phyloP scores from a whole-genome alignment of 1,140 invertebrate species.

The Drosophila equinoxialis region DNA sequence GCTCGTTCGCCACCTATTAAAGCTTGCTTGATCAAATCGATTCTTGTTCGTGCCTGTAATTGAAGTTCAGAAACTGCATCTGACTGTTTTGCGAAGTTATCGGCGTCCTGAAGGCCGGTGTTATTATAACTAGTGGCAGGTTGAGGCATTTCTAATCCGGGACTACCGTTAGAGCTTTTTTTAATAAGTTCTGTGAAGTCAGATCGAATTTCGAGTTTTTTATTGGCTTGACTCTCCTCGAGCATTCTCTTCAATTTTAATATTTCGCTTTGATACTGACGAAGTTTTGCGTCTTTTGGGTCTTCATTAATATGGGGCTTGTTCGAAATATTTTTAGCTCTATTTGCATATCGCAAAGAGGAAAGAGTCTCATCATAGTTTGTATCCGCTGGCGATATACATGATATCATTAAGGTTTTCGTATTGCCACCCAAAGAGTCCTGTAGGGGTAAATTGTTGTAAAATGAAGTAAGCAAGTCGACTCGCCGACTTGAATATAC shows the following conservation, averaged over 20 bases:
- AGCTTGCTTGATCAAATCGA: slow-evolving; percentile 88
- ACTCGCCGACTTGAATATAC: no score
- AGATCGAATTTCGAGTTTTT: slow-evolving; percentile 69
- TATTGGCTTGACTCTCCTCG: slow-evolving; percentile 71
- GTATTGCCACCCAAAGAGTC: slow-evolving; percentile 97
- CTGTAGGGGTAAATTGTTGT: slow-evolving; percentile 73
- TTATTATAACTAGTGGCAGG: background rate
- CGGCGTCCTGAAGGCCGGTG: background rate
- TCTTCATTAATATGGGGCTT: slow-evolving; percentile 96
- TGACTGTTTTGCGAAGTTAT: slow-evolving; percentile 8
- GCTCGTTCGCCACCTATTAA: slow-evolving; percentile 92
- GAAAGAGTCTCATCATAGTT: slow-evolving; percentile 96
- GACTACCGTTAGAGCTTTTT: slow-evolving; percentile 49
- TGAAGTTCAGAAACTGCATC: slow-evolving; percentile 43
- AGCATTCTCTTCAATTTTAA: slow-evolving; percentile 89
- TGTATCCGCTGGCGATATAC: slow-evolving; percentile 93
- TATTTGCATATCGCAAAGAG: slow-evolving; percentile 93
- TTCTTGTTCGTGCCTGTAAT: slow-evolving; percentile 84
- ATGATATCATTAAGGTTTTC: slow-evolving; percentile 97
- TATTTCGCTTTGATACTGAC: slow-evolving; percentile 95
- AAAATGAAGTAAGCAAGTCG: no score
- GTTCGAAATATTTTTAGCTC: slow-evolving; percentile 97
- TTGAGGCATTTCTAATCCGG: background rate
- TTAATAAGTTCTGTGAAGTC: background rate
- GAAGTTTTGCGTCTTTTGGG: slow-evolving; percentile 94